A percentile compares a stretch with the other conserved stretches of the same genome.
phyloP scores from a whole-genome alignment of 1,140 invertebrate genomes.

The Solenopsis invicta region DNA sequence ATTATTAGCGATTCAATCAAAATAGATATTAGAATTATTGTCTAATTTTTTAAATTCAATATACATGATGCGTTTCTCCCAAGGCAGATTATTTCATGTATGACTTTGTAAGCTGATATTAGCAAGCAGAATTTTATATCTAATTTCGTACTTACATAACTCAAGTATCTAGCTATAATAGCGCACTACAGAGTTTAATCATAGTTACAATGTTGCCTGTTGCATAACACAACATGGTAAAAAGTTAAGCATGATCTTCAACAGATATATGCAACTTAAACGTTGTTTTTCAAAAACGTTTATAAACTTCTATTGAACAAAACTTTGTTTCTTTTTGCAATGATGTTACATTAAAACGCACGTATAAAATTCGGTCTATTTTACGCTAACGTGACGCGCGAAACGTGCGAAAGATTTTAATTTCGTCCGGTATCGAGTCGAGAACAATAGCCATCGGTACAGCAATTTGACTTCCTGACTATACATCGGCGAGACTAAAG shows the following conservation, averaged over 20 bases:
- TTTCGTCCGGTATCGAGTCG: background rate
- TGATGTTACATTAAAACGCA: background rate
- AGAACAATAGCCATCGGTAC: background rate
- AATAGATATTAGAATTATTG: background rate
- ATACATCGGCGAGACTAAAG: conserved; percentile 10
- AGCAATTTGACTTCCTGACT: conserved; percentile 35
- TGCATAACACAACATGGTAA: background rate
- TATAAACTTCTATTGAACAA: background rate
- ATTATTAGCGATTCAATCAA: background rate
- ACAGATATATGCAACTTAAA: background rate
- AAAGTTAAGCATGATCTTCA: background rate
- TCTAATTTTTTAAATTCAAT: conserved; percentile 17
- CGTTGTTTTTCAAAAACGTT: conserved; percentile 4
- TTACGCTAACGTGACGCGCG: background rate
- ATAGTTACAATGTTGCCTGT: conserved; percentile 3
- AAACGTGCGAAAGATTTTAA: conserved; percentile 19
- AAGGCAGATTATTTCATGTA: background rate
- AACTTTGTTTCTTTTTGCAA: background rate
- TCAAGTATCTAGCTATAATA: conserved; percentile 14
- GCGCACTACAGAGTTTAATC: background rate
- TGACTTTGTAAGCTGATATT: background rate
- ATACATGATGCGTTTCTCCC: too few relatives aligned
- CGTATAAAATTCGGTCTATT: background rate
- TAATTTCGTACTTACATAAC: conserved; percentile 15
- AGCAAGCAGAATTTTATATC: background rate